A percentile compares a stretch with the other conserved stretches of the same genome.
Conservation (phyloP, 2,888 invertebrate species). For the Parthenolecanium corni region DNA sequence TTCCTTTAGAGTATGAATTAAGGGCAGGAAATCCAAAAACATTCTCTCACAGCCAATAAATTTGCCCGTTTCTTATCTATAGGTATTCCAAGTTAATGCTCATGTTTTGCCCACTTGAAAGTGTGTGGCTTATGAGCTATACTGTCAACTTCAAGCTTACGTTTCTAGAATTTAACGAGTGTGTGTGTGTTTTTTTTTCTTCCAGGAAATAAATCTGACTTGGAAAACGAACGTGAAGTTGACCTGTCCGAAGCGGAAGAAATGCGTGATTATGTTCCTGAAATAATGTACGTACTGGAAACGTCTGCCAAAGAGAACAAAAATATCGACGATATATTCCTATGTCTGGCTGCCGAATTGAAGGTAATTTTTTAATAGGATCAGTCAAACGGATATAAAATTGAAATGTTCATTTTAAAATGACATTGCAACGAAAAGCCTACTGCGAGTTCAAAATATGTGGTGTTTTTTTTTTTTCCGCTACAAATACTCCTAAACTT, state of each 20-base stretch:
- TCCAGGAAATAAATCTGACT: conserved; percentile 71
- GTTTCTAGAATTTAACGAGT: background rate
- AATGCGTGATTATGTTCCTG: conserved; percentile 73
- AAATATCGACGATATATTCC: conserved; percentile 79
- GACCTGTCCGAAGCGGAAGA: conserved; percentile 76
- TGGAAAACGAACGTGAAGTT: conserved; percentile 68
- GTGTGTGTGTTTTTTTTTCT: conserved; percentile 21
- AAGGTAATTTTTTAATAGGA: conserved; percentile 50
- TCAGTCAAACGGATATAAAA: background rate
- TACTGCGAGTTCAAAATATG: background rate
- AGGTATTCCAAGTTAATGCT: too few relatives aligned
- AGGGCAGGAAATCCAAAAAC: too few relatives aligned
- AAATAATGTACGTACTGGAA: conserved; percentile 75
- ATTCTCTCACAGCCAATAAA: too few relatives aligned
- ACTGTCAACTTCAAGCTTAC: too few relatives aligned
- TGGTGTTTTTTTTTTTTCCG: background rate
- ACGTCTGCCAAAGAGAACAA: conserved; percentile 85
- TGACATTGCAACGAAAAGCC: background rate
- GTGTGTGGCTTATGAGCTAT: too few relatives aligned
- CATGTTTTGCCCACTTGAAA: too few relatives aligned
- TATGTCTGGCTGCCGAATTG: conserved; percentile 71
- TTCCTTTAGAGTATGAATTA: too few relatives aligned
- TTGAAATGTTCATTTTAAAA: conserved; percentile 2
- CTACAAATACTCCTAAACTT: too few relatives aligned
- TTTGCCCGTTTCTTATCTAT: too few relatives aligned